Base-by-base conservation (phyloP, 2,888 invertebrate genomes). In the Xylota segnis region DNA sequence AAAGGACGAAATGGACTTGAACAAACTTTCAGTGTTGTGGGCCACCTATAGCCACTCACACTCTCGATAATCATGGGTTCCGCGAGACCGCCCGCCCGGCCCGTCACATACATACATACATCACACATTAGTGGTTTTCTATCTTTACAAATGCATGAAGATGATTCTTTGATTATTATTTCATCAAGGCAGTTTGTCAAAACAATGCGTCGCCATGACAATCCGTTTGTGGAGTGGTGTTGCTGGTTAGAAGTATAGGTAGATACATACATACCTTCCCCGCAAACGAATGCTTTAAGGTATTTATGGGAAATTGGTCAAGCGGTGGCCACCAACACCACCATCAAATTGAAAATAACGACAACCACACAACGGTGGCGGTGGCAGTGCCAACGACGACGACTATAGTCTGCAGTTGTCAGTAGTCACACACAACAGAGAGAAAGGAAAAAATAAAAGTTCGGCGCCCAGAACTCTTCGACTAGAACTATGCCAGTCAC, bases 131-230 rank as follows among this genome's bases (percentile, higher is more conserved):
- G 56, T 82, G 76, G 77, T 58, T 65, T 78, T 74, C 72, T 76
- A 58, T 74, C 83, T 66, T 63, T 59, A 77, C 72, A 87, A 87
- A 78, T 83, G 83, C 83, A 83, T 78, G 77, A 87, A 87, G 87
- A 87, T 87, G 83, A 78, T 68, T 83, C 87, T 70, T 74, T 83
- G 83, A 87, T 87, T 87, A 87, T 87, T 87, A 82, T 87, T 87
- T 87, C 87, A 87, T 87, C 76, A 70, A 76, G 66, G 70, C 52
- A 65, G 77, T 83, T 83, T 78, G 87, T 83, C 87, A 87, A 87
- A 87, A 87, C 87, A 87, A 83, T 83, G 65, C 87, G 81, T 83
- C 70, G 77, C 70, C 65, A 87, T 87, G 83, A 74, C 70, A 74
- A 87, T 63, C 43, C 14, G 37, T 27, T 56, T 14, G 43, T 61